These are phyloP conservation scores for Formicarius rufipectus DNA, from an alignment of 2,113 vertebrate species.

Conservation along the genomic window DNA sequence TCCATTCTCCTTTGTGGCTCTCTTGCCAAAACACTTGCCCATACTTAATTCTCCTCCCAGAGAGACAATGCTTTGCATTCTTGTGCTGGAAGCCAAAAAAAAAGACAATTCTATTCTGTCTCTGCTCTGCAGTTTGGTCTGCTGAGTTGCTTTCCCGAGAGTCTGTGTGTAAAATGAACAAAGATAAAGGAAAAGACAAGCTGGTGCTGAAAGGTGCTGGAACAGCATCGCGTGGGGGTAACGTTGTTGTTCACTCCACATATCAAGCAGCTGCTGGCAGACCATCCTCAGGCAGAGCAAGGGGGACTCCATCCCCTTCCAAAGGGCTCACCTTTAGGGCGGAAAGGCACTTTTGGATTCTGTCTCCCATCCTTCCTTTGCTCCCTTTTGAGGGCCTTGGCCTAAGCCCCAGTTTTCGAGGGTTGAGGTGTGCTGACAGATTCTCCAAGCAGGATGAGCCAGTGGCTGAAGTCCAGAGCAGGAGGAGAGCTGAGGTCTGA, in stretches of 20 bases:
- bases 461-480: conserved; percentile 36
- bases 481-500: background rate
- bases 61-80: conserved; percentile 51
- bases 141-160: conserved; percentile 45
- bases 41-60: conserved; percentile 49
- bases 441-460: background rate
- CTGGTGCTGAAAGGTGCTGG: conserved; percentile 52
- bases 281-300: rapidly evolving
- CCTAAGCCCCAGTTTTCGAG: conserved; percentile 5
- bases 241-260: conserved; percentile 39
- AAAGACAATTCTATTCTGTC: conserved; percentile 32
- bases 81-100: conserved; percentile 23
- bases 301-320: background rate
- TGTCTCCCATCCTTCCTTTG: conserved; percentile 41
- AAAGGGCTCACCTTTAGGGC: conserved; percentile 50
- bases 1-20: conserved; percentile 11
- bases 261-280: conserved; percentile 27
- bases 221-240: background rate
- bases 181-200: conserved; percentile 43
- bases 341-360: conserved; percentile 46
- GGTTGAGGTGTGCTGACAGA: conserved; percentile 55
- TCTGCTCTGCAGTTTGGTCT: conserved; percentile 35
- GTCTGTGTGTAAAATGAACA: background rate
- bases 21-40: conserved; percentile 59
- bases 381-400: conserved; percentile 44